Percentiles rank a stretch among this genome's conserved stretches.
These are phyloP conservation scores for Amblyornis subalaris DNA, from an alignment of 2,113 vertebrate genomes.

Conservation along the genomic window DNA sequence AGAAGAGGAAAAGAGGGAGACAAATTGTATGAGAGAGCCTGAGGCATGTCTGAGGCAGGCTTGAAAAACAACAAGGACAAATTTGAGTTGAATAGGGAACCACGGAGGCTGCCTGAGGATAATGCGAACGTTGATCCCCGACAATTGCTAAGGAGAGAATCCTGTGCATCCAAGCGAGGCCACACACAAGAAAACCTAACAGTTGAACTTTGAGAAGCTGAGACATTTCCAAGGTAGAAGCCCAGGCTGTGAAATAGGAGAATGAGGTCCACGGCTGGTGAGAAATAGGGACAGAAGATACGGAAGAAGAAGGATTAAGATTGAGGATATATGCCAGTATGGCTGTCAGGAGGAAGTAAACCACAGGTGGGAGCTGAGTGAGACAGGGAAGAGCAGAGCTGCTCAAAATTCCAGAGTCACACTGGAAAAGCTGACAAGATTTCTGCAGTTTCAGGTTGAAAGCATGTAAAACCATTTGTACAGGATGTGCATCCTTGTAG, in stretches of 20 bases:
- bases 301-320: not conserved
- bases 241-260: not conserved
- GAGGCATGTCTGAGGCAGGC: not conserved
- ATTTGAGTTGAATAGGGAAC: not conserved
- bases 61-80: not conserved
- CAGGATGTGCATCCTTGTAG: not conserved
- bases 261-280: not conserved
- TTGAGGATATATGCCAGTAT: not conserved
- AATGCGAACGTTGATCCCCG: not conserved
- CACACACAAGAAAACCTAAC: not conserved
- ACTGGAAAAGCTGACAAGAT: not conserved
- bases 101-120: not conserved
- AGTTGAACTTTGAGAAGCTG: not conserved
- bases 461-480: not conserved
- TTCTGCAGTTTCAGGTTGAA: not conserved
- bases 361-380: not conserved
- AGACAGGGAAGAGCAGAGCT: not conserved
- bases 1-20: not conserved
- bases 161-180: not conserved
- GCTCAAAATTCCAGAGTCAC: not conserved
- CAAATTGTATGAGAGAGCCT: not conserved
- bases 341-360: not conserved
- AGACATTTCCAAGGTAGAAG: not conserved
- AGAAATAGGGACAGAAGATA: not conserved
- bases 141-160: not conserved